These are phyloP conservation scores for Drosophila subobscura DNA, from an alignment of 1,140 invertebrate species.

Conservation along the genomic window DNA sequence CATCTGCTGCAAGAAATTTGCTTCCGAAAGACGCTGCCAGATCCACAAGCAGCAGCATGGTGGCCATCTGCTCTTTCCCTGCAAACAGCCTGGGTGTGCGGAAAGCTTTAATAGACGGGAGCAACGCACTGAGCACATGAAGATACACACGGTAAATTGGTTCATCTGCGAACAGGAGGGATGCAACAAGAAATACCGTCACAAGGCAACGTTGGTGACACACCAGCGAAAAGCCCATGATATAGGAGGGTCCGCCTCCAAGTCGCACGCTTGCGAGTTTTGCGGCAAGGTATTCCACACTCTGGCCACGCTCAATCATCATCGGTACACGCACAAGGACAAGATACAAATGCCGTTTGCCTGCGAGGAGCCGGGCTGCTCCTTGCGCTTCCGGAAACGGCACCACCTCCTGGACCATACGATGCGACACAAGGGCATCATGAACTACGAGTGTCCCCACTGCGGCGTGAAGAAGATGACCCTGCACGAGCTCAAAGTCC, in stretches of 20 bases:
- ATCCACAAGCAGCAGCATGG: slow-evolving; percentile 60
- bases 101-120: slow-evolving; percentile 52
- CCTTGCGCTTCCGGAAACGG: slow-evolving; percentile 49
- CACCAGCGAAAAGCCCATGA: slow-evolving; percentile 61
- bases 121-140: slow-evolving; percentile 51
- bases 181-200: slow-evolving; percentile 66
- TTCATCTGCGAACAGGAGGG: slow-evolving; percentile 54
- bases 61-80: slow-evolving; percentile 64
- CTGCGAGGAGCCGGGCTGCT: slow-evolving; percentile 52
- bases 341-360: slow-evolving; percentile 53
- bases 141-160: slow-evolving; percentile 11
- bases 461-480: slow-evolving; percentile 76
- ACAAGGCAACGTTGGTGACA: slow-evolving; percentile 62
- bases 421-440: slow-evolving; percentile 75
- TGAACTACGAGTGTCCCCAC: slow-evolving; percentile 74
- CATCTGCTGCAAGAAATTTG: slow-evolving; percentile 43
- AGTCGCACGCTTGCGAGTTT: slow-evolving; percentile 69
- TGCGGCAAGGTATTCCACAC: slow-evolving; percentile 68
- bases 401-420: slow-evolving; percentile 67
- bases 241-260: slow-evolving; percentile 41
- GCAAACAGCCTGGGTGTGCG: slow-evolving; percentile 47
- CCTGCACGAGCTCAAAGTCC: slow-evolving; percentile 66
- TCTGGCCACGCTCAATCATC: slow-evolving; percentile 60
- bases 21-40: slow-evolving; percentile 26
- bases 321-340: slow-evolving; percentile 62